Percentiles rank a stretch among this genome's conserved stretches.
phyloP scores from a whole-genome alignment of 2,797 vertebrate species.

The Craterocephalus amniculus region DNA sequence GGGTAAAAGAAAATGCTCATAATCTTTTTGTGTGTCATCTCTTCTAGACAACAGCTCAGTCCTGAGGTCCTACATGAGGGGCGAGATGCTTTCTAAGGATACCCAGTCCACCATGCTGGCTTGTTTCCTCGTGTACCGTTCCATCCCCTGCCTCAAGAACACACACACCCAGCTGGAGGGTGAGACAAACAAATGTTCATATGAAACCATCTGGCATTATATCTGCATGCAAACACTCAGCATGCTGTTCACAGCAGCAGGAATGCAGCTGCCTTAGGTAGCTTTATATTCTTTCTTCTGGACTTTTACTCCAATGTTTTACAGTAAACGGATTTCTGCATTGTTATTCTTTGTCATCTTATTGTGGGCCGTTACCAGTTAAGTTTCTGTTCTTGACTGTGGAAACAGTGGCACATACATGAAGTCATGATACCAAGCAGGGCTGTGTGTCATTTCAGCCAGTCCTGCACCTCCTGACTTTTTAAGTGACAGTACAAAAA shows the following conservation, averaged over 20 bases:
- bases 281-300: background rate
- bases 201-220: background rate
- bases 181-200: constrained; percentile 42
- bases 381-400: too few relatives aligned
- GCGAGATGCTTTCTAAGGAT: constrained; percentile 76
- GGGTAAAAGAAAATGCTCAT: background rate
- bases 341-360: too few relatives aligned
- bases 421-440: too few relatives aligned
- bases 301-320: background rate
- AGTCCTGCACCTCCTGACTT: too few relatives aligned
- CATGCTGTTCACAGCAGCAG: background rate
- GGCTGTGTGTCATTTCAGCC: too few relatives aligned
- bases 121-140: constrained; percentile 94
- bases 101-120: constrained; percentile 86
- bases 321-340: background rate
- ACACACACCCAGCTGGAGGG: constrained; percentile 77
- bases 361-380: too few relatives aligned
- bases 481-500: too few relatives aligned
- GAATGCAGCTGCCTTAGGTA: background rate
- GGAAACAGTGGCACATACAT: too few relatives aligned
- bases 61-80: constrained; percentile 86
- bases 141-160: constrained; percentile 86
- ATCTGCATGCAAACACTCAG: constrained; percentile 13
- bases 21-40: constrained; percentile 12
- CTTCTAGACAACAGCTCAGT: constrained; percentile 84